phyloP scores from a whole-genome alignment of 2,888 invertebrate species.

The Eucriotettix oculatus region DNA sequence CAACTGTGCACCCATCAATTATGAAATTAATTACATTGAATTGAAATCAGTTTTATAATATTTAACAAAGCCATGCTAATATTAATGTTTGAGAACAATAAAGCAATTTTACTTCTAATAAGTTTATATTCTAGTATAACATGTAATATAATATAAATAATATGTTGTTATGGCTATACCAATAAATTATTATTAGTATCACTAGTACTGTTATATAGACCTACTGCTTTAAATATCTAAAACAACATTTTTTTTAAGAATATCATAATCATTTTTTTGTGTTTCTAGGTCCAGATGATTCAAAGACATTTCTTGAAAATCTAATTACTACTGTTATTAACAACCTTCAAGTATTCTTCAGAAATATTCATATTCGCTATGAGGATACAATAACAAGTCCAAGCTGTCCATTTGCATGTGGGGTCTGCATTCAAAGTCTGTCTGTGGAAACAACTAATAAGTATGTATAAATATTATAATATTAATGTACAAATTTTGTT shows the following conservation, averaged over 20 bases:
- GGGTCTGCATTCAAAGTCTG: slow-evolving; percentile 57
- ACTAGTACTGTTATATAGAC: neutral
- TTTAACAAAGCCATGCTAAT: neutral
- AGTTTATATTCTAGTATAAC: too few species aligned
- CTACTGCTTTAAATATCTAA: neutral
- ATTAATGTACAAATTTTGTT: neutral
- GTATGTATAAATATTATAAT: slow-evolving; percentile 25
- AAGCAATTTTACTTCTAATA: too few species aligned
- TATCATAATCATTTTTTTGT: neutral
- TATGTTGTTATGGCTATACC: too few species aligned
- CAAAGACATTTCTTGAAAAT: slow-evolving; percentile 46
- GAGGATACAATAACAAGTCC: slow-evolving; percentile 55
- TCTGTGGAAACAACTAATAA: slow-evolving; percentile 67
- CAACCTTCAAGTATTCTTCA: slow-evolving; percentile 60
- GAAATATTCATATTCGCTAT: slow-evolving; percentile 65
- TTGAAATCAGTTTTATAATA: neutral
- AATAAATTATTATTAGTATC: too few species aligned
- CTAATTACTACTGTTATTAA: slow-evolving; percentile 59
- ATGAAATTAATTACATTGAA: too few species aligned
- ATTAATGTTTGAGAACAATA: neutral
- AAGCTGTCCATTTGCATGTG: slow-evolving; percentile 51
- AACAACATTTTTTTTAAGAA: neutral
- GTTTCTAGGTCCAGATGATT: slow-evolving; percentile 34
- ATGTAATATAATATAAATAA: too few species aligned
- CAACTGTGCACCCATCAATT: too few species aligned